phyloP scores from a whole-genome alignment of 2,888 invertebrate species.

The Vanessa cardui region DNA sequence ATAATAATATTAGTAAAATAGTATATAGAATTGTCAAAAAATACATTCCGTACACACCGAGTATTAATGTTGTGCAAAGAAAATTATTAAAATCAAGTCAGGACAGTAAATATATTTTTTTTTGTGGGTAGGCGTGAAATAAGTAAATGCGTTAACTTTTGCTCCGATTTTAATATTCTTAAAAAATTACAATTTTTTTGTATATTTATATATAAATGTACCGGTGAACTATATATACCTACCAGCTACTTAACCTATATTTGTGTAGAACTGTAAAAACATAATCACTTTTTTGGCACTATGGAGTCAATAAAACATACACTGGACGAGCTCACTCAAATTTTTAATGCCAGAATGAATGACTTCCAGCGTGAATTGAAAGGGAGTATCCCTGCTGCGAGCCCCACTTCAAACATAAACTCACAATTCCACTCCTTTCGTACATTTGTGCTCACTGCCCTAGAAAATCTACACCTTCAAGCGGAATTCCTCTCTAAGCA shows the following conservation, averaged over 20 bases:
- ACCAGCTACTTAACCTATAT: neutral
- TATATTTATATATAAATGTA: neutral
- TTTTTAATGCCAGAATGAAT: neutral
- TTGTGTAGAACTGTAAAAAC: neutral
- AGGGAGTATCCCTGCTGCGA: neutral
- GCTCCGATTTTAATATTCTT: neutral
- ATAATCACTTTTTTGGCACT: neutral
- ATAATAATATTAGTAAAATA: neutral
- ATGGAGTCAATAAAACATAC: neutral
- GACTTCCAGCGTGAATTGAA: slow-evolving; percentile 4
- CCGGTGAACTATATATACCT: neutral
- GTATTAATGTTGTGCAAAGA: neutral
- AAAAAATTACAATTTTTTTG: neutral
- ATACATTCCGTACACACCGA: slow-evolving; percentile 2
- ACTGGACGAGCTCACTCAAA: neutral
- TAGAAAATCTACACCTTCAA: neutral
- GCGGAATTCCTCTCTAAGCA: neutral
- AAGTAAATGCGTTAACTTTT: neutral
- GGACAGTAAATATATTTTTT: neutral
- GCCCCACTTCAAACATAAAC: slow-evolving; percentile 5
- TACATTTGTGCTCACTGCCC: neutral
- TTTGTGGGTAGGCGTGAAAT: neutral
- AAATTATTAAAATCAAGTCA: neutral
- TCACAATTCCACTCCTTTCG: slow-evolving; percentile 1
- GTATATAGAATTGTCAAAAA: slow-evolving; percentile 1